Percentiles rank a stretch among this genome's conserved stretches.
These are phyloP conservation scores for Drosophila eohydei DNA, from an alignment of 2,888 invertebrate genomes.

Conservation along the genomic window DNA sequence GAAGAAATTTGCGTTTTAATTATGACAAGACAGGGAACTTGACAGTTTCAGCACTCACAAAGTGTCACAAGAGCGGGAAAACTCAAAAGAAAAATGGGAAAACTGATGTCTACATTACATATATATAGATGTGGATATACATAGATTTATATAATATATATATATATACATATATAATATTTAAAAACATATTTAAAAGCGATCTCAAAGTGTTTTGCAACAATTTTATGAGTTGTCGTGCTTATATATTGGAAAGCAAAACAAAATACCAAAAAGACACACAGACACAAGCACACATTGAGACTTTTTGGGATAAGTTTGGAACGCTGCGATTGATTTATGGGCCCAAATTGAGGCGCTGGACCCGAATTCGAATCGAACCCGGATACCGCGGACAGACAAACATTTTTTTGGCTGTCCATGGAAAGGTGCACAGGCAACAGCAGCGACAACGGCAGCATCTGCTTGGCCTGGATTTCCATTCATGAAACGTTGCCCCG, in stretches of 20 bases:
- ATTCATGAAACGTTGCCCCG: slow-evolving; percentile 46
- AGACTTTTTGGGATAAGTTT: slow-evolving; percentile 43
- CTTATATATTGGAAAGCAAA: slow-evolving; percentile 33
- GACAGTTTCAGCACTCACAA: slow-evolving; percentile 70
- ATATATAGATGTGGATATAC: background rate
- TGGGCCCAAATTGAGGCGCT: slow-evolving; percentile 76
- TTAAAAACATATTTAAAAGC: slow-evolving; percentile 6
- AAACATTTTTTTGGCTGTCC: slow-evolving; percentile 39
- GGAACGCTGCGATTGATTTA: slow-evolving; percentile 82
- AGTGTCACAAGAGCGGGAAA: slow-evolving; percentile 52
- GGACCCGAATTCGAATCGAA: slow-evolving; percentile 31
- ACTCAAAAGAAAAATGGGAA: slow-evolving; percentile 15
- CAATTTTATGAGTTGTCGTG: slow-evolving; percentile 47
- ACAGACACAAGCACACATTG: slow-evolving; percentile 2
- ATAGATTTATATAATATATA: slow-evolving; percentile 1
- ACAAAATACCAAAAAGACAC: slow-evolving; percentile 23
- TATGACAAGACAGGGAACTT: slow-evolving; percentile 76
- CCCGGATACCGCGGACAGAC: slow-evolving; percentile 43
- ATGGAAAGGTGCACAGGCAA: slow-evolving; percentile 42
- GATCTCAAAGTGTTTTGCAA: slow-evolving; percentile 66
- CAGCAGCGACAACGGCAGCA: slow-evolving; percentile 19
- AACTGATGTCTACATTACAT: slow-evolving; percentile 35
- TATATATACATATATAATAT: slow-evolving; percentile 10
- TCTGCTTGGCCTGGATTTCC: slow-evolving; percentile 41
- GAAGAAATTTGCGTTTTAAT: slow-evolving; percentile 64